These are phyloP conservation scores for Desmodus rotundus DNA, from an alignment of 2,113 vertebrate genomes.

Conservation along the genomic window DNA sequence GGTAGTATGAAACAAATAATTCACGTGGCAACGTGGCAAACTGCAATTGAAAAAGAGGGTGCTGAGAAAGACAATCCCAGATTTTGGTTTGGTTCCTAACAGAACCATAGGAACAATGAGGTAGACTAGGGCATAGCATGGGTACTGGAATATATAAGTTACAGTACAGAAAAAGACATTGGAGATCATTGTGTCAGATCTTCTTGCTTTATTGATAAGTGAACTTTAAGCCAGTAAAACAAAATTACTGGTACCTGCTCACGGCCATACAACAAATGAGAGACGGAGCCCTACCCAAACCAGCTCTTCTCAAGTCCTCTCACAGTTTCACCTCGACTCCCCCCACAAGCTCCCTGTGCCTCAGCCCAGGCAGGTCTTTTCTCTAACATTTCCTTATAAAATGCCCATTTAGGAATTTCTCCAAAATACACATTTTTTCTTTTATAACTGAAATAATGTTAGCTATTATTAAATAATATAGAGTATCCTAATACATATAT, in stretches of 20 bases:
- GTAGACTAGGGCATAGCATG: background rate
- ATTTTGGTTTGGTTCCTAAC: background rate
- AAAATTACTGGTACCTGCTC: background rate
- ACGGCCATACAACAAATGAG: background rate
- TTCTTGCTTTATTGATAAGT: background rate
- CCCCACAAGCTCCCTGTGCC: background rate
- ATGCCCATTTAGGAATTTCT: background rate
- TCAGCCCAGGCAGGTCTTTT: background rate
- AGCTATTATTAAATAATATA: background rate
- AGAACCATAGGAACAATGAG: background rate
- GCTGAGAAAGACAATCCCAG: background rate
- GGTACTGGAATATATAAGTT: background rate
- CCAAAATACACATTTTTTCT: background rate
- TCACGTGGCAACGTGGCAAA: background rate
- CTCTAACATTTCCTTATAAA: background rate
- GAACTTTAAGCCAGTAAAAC: background rate
- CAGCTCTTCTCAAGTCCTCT: background rate
- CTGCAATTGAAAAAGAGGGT: background rate
- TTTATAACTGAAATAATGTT: background rate
- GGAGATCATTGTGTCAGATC: background rate
- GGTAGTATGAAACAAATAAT: background rate
- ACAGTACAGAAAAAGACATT: accelerated
- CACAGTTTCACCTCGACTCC: background rate
- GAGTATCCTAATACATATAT: background rate
- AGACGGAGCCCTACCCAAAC: background rate